Conservation (phyloP, 2,113 vertebrate genomes). For the Shinisaurus crocodilurus region DNA sequence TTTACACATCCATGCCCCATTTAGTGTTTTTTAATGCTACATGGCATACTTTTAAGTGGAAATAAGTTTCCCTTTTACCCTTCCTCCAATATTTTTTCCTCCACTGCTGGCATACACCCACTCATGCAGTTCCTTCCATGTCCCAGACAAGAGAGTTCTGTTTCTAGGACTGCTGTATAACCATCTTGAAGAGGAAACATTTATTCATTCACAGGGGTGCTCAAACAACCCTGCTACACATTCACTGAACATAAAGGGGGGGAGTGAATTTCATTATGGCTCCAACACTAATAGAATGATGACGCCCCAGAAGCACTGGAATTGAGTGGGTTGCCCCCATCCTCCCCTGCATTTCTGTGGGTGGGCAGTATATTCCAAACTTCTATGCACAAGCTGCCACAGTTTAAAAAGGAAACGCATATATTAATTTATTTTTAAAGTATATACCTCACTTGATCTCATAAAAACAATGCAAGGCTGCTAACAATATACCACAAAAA, state of each 20-base stretch:
- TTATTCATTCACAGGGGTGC: background rate
- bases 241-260: background rate
- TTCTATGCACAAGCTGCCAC: background rate
- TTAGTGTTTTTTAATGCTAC: background rate
- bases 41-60: background rate
- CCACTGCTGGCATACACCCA: background rate
- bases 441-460: too few relatives aligned
- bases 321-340: background rate
- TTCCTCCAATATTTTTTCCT: background rate
- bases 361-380: background rate
- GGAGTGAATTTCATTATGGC: background rate
- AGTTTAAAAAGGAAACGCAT: background rate
- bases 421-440: background rate
- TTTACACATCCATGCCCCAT: background rate
- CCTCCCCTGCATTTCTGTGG: background rate
- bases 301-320: background rate
- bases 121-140: background rate
- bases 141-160: background rate
- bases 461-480: too few relatives aligned
- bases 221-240: background rate
- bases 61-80: background rate
- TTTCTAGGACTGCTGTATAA: background rate
- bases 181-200: background rate
- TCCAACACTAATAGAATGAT: background rate
- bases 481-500: background rate